Base-by-base conservation (phyloP, 2,113 vertebrate species). In the Cercocebus atys region DNA sequence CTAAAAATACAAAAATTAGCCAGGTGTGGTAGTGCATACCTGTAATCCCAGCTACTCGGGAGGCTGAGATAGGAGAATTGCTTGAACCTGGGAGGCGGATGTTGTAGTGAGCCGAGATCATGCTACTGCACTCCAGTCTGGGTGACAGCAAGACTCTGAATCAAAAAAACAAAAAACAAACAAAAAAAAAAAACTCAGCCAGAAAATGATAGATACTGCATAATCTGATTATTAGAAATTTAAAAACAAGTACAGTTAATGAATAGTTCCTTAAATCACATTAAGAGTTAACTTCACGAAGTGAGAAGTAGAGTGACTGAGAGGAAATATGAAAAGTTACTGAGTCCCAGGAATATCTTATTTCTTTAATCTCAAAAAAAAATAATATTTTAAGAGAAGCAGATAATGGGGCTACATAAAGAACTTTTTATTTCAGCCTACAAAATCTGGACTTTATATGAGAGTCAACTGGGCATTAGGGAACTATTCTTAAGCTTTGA, bases 401-500 rank as follows among this genome's bases (percentile, higher is more conserved):
- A 66, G 16, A 27, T 43, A 3, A 64, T 43, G 23, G 5, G 1
- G 8, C 4, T 78, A 35, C 32, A 35, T 55, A 57, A 38, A 91
- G 5, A 9, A 83, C 30, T 1, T 40, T 93, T 32, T 59, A 47
- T 59, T 57, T 97, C 23, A 45, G 57, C 5, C 8, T 88, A 40
- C 22, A 82, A 73, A 61, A 25, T 22, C 32, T 73, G 18, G 7
- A 38, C 22, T 84, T 87, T 66, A 23, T 35, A 8, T 57, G 81
- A 75, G 9, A 17, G 45, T 45, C 52, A 87, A 17, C 27, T 81
- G 50, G 18, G 2, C 9, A 75, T 70, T 76, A 81, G 68, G 27
- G 13, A 94, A 38, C 23, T 73, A 38, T 81, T 90, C 45, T 97
- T 88, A 89, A 79, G 38, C 11, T 61, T 8, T 59, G 8, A 83